A percentile compares a stretch with the other conserved stretches of the same genome.
phyloP scores from a whole-genome alignment of 2,113 vertebrate genomes.

The Excalfactoria chinensis region DNA sequence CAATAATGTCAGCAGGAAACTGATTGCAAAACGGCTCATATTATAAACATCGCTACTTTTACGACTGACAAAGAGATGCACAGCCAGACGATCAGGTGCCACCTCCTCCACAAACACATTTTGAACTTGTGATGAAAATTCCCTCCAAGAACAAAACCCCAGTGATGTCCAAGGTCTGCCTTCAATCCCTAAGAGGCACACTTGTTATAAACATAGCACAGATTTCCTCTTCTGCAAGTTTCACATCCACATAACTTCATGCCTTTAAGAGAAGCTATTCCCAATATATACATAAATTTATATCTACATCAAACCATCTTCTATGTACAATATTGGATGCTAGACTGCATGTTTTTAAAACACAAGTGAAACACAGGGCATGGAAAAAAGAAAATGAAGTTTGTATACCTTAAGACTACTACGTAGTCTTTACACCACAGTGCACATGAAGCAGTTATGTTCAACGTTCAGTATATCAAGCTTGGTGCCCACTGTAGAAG shows the following conservation, averaged over 20 bases:
- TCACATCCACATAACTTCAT: background rate
- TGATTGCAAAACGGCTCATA: conserved; percentile 62
- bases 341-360: background rate
- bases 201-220: background rate
- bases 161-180: background rate
- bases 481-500: conserved; percentile 8
- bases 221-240: background rate
- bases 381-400: conserved; percentile 21
- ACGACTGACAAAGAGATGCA: conserved; percentile 50
- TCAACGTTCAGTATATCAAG: conserved; percentile 23
- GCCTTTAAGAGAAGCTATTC: background rate
- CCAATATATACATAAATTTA: background rate
- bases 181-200: background rate
- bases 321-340: background rate
- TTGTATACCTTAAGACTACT: conserved; percentile 1
- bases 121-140: background rate
- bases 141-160: conserved; percentile 14
- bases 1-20: conserved; percentile 63
- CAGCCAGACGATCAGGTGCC: conserved; percentile 15
- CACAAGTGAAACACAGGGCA: conserved; percentile 25
- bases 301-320: background rate
- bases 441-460: background rate
- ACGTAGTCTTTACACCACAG: background rate
- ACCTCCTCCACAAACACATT: conserved; percentile 46
- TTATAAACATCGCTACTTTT: conserved; percentile 56